Base-by-base conservation (phyloP, 2,797 vertebrate species). In the Scleropages formosus region DNA sequence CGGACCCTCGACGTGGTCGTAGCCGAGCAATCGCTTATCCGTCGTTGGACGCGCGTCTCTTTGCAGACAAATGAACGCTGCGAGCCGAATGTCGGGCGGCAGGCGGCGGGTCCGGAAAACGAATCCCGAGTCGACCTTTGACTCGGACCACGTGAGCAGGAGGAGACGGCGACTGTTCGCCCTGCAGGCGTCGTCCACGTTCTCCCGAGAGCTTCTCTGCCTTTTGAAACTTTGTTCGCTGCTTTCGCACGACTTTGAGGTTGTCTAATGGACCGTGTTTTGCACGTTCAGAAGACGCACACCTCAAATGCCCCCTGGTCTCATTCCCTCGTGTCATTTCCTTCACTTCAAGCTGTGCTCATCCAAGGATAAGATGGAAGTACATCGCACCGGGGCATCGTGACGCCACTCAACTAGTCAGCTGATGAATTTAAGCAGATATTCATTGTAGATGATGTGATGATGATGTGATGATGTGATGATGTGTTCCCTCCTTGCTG, bases 91-190 rank as follows among this genome's bases (percentile, higher is more conserved):
- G 74, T 75, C 68, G 75, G 61, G 67, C 71, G 56, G 77, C 85
- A 78, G 83, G 79, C 77, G 74, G 87, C 86, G 77, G 80, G 74
- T 78, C 79, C 74, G 73, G 78, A 44, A 84, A 85, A 86, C 88
- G 83, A 90, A 84, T 82, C 80, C 60, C 73, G 7, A 62, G 78
- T 67, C 71, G 84, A 90, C 87, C 86, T 88, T 78, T 86, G 82
- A 90, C 83, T 82, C 76, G 63, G 58, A 58, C 10, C 44, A 53
- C 56, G 68, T 64, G 47, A 58, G 59, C 63, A 69, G 77, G 74
- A 15, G 51, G 64, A 62, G 53, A 73, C 73, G 80, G 76, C 79
- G 46, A 56, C 77, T 78, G 77, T 74, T 31, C 77, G 81, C 76
- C 78, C 78, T 44, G 67, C 88, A 87, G 85, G 84, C 87, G 86